A percentile compares a stretch with the other conserved stretches of the same genome.
These are phyloP conservation scores for Zosterops hypoxanthus DNA, from an alignment of 2,113 vertebrate species.

Conservation along the genomic window DNA sequence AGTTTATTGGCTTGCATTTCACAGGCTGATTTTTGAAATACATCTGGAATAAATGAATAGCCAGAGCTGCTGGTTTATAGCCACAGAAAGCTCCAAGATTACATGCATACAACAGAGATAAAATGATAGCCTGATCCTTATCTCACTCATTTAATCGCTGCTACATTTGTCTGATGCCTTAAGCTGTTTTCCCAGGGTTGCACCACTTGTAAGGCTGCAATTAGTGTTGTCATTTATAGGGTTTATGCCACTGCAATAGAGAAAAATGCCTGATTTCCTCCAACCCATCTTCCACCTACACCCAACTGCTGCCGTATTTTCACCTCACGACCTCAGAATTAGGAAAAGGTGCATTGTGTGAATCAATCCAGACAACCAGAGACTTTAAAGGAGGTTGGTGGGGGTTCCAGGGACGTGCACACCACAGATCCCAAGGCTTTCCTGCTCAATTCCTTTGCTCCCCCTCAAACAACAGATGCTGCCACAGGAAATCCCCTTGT, in stretches of 20 bases:
- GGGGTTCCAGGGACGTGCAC: neutral
- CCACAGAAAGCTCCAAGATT: neutral
- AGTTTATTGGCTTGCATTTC: neutral
- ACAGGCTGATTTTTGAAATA: neutral
- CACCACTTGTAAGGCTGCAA: neutral
- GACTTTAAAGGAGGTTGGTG: neutral
- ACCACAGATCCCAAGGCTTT: neutral
- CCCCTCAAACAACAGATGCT: accelerated
- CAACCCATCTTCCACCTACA: neutral
- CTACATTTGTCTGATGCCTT: neutral
- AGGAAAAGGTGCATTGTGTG: too few relatives aligned
- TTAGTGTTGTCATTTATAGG: neutral
- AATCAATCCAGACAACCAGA: too few relatives aligned
- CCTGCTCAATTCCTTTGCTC: neutral
- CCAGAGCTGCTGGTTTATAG: neutral
- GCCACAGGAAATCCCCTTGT: neutral
- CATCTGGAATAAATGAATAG: neutral
- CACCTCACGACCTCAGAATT: too few relatives aligned
- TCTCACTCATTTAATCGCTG: neutral
- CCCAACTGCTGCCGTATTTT: accelerated
- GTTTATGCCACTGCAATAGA: neutral
- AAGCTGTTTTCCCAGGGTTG: neutral
- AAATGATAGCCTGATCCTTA: neutral
- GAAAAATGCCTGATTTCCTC: neutral
- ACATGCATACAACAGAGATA: neutral